Conservation (phyloP, 2,113 vertebrate genomes). For the Emydura subglobosa region DNA sequence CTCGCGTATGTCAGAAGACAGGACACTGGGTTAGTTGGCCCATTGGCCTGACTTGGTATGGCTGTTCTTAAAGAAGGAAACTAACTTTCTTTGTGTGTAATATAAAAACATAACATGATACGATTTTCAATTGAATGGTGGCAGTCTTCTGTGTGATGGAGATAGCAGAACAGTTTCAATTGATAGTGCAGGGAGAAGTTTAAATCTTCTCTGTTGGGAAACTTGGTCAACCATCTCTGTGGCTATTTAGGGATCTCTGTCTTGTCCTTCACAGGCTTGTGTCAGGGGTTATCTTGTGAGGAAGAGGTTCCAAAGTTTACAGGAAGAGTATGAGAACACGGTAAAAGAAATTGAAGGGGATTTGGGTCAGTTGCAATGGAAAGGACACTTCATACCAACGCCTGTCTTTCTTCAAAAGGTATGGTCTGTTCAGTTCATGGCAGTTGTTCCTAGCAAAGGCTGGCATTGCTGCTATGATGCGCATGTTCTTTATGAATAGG, state of each 20-base stretch:
- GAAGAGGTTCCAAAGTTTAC: constrained; percentile 74
- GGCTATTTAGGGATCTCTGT: background rate
- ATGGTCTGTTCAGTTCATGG: background rate
- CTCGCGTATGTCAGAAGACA: no score
- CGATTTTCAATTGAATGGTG: background rate
- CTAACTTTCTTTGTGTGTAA: no score
- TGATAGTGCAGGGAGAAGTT: no score
- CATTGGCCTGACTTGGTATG: no score
- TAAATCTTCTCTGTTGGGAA: background rate
- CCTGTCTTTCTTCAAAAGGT: constrained; percentile 83
- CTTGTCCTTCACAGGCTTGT: constrained; percentile 76
- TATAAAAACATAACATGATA: no score
- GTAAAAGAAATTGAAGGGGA: constrained; percentile 89
- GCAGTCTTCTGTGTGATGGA: no score
- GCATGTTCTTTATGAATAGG: background rate
- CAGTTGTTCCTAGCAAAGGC: background rate
- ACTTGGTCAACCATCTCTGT: background rate
- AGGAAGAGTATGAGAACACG: constrained; percentile 83
- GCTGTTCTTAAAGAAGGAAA: no score
- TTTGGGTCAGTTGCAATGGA: constrained; percentile 81
- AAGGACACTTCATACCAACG: constrained; percentile 60
- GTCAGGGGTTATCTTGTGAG: constrained; percentile 85
- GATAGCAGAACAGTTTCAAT: no score
- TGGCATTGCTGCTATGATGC: background rate
- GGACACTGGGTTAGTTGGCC: no score